A percentile compares a stretch with the other conserved stretches of the same genome.
Evolutionary conservation across 2,888 invertebrate genomes (phyloP).

Genomic region (Petrolisthes cinctipes): DNA sequence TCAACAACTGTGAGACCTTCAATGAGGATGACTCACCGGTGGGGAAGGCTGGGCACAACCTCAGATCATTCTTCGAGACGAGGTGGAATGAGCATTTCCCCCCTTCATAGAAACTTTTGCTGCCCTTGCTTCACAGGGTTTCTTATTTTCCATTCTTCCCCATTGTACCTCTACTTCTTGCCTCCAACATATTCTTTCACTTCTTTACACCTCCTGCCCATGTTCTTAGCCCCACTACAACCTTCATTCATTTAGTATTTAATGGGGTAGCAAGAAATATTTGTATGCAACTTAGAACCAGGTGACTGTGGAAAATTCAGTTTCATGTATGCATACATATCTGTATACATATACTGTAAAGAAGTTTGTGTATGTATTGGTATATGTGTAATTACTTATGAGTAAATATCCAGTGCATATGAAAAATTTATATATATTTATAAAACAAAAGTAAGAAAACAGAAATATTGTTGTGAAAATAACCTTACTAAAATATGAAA

Average conservation of each 20-base stretch:
- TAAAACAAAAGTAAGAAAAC: no score
- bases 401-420: no score
- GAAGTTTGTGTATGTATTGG: no score
- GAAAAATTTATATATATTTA: no score
- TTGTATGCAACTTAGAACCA: neutral
- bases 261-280: neutral
- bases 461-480: no score
- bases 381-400: no score
- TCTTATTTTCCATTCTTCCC: neutral
- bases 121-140: neutral
- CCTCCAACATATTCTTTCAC: neutral
- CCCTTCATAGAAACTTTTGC: constrained; percentile 13
- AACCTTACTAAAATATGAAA: no score
- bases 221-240: no score
- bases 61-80: constrained; percentile 92
- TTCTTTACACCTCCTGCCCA: neutral
- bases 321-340: neutral
- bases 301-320: neutral
- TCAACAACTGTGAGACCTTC: constrained; percentile 97
- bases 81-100: constrained; percentile 80
- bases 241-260: neutral
- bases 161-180: neutral
- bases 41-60: constrained; percentile 93
- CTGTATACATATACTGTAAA: no score
- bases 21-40: constrained; percentile 99